Conservation (phyloP, 2,113 vertebrate genomes). For the Hippolais icterina region DNA sequence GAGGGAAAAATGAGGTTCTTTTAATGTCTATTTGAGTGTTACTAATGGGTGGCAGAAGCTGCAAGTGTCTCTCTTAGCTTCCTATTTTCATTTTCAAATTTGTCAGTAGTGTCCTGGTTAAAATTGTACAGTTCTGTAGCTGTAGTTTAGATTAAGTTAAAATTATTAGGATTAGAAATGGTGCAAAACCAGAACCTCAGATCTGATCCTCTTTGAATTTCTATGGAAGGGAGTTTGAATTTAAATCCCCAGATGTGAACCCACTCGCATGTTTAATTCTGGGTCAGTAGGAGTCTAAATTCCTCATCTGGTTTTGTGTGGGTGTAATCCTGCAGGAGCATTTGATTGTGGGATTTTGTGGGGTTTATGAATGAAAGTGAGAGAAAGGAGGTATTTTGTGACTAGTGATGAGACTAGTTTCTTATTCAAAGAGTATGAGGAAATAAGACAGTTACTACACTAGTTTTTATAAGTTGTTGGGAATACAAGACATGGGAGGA, state of each 20-base stretch:
- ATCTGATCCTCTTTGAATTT: conserved; percentile 45
- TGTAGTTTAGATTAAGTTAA: conserved; percentile 15
- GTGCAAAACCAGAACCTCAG: background rate
- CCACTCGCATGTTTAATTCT: background rate
- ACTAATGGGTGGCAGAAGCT: background rate
- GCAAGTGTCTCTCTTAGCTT: background rate
- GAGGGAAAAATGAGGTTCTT: background rate
- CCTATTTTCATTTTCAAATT: conserved; percentile 24
- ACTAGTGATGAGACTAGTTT: background rate
- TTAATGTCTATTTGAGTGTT: background rate
- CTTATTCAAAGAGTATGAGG: background rate
- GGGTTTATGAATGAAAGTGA: conserved; percentile 22
- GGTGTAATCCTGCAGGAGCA: conserved; percentile 17
- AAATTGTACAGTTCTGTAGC: background rate
- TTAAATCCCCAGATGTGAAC: conserved; percentile 28
- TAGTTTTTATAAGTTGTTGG: background rate
- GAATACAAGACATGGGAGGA: background rate
- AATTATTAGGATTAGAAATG: conserved; percentile 31
- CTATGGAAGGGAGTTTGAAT: background rate
- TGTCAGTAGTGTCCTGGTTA: background rate
- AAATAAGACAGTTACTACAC: background rate
- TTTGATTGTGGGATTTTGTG: conserved; percentile 13
- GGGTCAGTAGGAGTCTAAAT: conserved; percentile 14
- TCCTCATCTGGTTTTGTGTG: background rate
- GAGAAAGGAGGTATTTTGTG: background rate